These are phyloP conservation scores for Kryptolebias ocellatus DNA, from an alignment of 2,797 vertebrate species.

Conservation along the genomic window DNA sequence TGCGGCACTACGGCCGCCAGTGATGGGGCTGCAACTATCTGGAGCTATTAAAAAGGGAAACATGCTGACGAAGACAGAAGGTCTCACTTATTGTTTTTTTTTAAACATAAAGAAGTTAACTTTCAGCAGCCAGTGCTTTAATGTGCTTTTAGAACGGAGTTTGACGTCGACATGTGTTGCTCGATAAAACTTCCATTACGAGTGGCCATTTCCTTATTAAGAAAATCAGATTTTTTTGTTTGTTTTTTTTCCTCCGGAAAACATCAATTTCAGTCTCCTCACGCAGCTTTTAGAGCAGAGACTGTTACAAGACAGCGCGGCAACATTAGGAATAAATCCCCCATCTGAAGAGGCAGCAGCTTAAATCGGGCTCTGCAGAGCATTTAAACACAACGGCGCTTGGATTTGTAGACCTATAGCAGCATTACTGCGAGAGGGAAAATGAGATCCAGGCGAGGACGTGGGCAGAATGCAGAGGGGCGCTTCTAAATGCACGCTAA, in stretches of 20 bases:
- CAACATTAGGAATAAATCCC: slow-evolving; percentile 13
- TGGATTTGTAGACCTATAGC: slow-evolving; percentile 40
- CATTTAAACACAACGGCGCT: slow-evolving; percentile 38
- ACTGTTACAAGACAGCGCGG: slow-evolving; percentile 35
- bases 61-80: slow-evolving; percentile 20
- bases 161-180: slow-evolving; percentile 30
- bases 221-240: slow-evolving; percentile 38
- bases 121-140: slow-evolving; percentile 24
- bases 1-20: slow-evolving; percentile 15
- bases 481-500: slow-evolving; percentile 37
- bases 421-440: slow-evolving; percentile 49
- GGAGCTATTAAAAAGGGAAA: slow-evolving; percentile 19
- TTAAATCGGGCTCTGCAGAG: slow-evolving; percentile 38
- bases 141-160: slow-evolving; percentile 20
- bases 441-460: slow-evolving; percentile 44
- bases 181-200: slow-evolving; percentile 54
- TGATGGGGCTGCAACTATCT: slow-evolving; percentile 5
- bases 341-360: slow-evolving; percentile 17
- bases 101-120: slow-evolving; percentile 16
- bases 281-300: slow-evolving; percentile 19
- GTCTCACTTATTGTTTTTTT: not conserved
- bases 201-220: slow-evolving; percentile 40
- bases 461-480: slow-evolving; percentile 49
- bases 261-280: slow-evolving; percentile 33
- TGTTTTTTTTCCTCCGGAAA: slow-evolving; percentile 21